Base-by-base conservation (phyloP, 1,140 invertebrate genomes). In the Wiebesia pumilae region DNA sequence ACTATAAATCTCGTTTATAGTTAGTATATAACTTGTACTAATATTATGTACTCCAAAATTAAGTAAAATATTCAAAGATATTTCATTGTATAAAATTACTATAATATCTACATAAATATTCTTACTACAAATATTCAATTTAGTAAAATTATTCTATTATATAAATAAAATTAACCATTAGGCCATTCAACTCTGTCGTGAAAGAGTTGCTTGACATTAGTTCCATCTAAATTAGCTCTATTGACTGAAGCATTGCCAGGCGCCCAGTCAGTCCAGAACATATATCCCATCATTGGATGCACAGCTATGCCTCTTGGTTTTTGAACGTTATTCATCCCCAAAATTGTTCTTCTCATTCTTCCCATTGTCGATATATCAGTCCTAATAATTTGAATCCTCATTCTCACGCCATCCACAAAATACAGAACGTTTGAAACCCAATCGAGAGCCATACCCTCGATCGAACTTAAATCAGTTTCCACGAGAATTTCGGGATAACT, bases 211-310 rank as follows among this genome's bases (percentile, higher is more conserved):
- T 95, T 96, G 4, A 96, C 94, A 88, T 97, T 95, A 0, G 93
- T 95, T 0, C 98, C 98, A 92, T 99, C 98, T 85, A 99, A 95
- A 90, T 97, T 97, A 2, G 98, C 96, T 75, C 97, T 92, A 54
- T 97, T 97, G 30, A 99, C 97, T 0, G 96, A 96, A 0, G 97
- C 96, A 87, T 95, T 95, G 54, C 93, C 94, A 24, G 94, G 95
- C 30, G 97, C 97, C 98, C 98, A 99, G 92, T 99, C 98, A 0
- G 98, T 98, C 97, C 98, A 98, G 90, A 98, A 98, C 90, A 99
- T 94, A 89, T 96, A 97, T 27, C 98, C 98, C 84, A 95, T 95
- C 88, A 95, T 94, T 0, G 98, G 98, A 94, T 99, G 97, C 0
- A 98, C 95, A 0, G 97, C 97, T 80, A 99, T 97, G 14, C 97